A percentile compares a stretch with the other conserved stretches of the same genome.
Conservation (phyloP, 2,797 vertebrate species). For the Orestias chungarensis region DNA sequence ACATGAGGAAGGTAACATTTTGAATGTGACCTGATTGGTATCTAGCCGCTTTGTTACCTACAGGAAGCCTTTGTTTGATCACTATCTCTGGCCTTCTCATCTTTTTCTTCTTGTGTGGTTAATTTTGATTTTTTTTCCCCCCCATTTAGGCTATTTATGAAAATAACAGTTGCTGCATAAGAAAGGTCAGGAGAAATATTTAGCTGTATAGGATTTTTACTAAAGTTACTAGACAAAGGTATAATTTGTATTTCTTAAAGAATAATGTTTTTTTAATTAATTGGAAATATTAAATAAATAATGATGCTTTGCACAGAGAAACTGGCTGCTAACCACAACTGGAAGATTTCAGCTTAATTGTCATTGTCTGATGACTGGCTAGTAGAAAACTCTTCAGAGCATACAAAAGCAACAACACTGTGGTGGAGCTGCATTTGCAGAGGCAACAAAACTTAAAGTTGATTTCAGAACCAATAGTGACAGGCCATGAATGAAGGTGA, state of each 20-base stretch:
- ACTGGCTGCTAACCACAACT: background rate
- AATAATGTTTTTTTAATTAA: background rate
- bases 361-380: background rate
- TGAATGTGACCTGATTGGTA: slow-evolving; percentile 43
- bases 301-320: background rate
- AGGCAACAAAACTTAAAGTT: background rate
- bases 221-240: background rate
- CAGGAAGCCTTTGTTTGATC: slow-evolving; percentile 51
- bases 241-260: background rate
- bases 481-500: background rate
- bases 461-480: no score
- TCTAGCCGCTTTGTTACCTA: slow-evolving; percentile 47
- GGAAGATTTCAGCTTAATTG: background rate
- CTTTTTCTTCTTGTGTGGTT: slow-evolving; percentile 32
- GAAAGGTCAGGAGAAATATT: background rate
- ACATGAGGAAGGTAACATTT: slow-evolving; percentile 47
- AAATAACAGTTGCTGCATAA: background rate
- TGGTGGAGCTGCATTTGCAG: background rate
- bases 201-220: background rate
- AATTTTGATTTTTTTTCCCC: slow-evolving; percentile 6
- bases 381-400: background rate
- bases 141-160: slow-evolving; percentile 3
- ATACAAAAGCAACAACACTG: background rate
- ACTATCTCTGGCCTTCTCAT: slow-evolving; percentile 31
- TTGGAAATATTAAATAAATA: background rate